These are phyloP conservation scores for Cosmia trapezina DNA, from an alignment of 2,888 invertebrate genomes.

Conservation along the genomic window DNA sequence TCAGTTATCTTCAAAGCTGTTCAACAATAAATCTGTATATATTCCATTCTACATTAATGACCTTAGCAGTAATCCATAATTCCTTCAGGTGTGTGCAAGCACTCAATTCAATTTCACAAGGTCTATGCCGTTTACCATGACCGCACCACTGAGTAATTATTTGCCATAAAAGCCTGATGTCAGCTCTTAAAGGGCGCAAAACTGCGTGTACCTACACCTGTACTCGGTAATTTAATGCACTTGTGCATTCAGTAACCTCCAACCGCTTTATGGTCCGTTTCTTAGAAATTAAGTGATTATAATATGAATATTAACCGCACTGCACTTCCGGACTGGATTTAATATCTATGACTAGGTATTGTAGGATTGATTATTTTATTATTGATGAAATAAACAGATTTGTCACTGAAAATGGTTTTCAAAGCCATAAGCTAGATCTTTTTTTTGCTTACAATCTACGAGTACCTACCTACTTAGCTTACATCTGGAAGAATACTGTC, in stretches of 20 bases:
- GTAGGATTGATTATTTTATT: not conserved
- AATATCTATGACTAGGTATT: not conserved
- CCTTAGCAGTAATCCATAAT: slow-evolving; percentile 61
- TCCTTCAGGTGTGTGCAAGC: slow-evolving; percentile 62
- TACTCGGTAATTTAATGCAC: slow-evolving; percentile 29
- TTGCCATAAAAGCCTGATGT: slow-evolving; percentile 63
- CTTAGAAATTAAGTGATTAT: slow-evolving; percentile 35
- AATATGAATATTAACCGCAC: slow-evolving; percentile 18
- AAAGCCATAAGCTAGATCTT: not conserved
- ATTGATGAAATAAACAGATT: not conserved
- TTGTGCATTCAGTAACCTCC: slow-evolving; percentile 43
- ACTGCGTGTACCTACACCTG: slow-evolving; percentile 17
- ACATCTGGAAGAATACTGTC: not conserved
- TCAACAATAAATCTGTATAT: not conserved
- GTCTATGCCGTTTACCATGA: slow-evolving; percentile 71
- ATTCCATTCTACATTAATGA: slow-evolving; percentile 6
- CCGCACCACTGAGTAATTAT: slow-evolving; percentile 63
- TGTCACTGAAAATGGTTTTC: too few species aligned
- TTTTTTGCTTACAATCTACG: not conserved
- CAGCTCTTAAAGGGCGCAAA: slow-evolving; percentile 54
- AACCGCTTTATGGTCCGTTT: slow-evolving; percentile 17
- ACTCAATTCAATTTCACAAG: slow-evolving; percentile 61
- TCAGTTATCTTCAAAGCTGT: not conserved
- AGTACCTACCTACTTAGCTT: too few species aligned
- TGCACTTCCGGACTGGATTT: slow-evolving; percentile 20